Conservation (phyloP, 2,797 vertebrate species). For the Amblyopsis hoosieri region DNA sequence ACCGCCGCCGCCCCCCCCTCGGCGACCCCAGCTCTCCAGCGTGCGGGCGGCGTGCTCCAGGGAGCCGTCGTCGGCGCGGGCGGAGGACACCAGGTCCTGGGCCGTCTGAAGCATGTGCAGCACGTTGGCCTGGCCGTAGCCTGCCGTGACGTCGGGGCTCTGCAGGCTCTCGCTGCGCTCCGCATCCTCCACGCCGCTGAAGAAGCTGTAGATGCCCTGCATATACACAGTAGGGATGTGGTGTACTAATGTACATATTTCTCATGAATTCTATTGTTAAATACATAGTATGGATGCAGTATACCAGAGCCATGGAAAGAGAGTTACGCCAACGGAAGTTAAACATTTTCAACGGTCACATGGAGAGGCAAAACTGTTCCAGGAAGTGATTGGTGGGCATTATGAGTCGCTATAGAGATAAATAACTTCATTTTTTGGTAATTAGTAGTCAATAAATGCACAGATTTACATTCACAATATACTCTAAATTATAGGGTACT, state of each 20-base stretch:
- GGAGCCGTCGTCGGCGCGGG: constrained; percentile 89
- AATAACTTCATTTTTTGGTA: too few species aligned
- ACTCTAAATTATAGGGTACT: too few species aligned
- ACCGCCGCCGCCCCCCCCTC: constrained; percentile 75
- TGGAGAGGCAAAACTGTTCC: too few species aligned
- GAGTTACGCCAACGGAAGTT: too few species aligned
- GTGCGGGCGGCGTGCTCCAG: constrained; percentile 92
- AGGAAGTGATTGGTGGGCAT: too few species aligned
- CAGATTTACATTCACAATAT: too few species aligned
- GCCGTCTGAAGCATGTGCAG: constrained; percentile 95
- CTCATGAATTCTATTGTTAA: neutral
- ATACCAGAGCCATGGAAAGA: too few species aligned
- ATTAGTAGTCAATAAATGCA: too few species aligned
- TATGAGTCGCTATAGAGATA: too few species aligned
- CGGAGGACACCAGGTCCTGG: constrained; percentile 92
- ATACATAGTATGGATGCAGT: neutral
- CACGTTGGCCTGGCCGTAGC: constrained; percentile 92
- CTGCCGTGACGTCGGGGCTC: constrained; percentile 88
- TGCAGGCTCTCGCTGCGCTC: constrained; percentile 71
- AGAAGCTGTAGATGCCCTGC: constrained; percentile 98
- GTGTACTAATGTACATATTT: too few species aligned
- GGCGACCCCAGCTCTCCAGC: constrained; percentile 88
- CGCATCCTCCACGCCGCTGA: constrained; percentile 88
- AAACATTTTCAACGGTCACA: too few species aligned
- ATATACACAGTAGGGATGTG: neutral